Conservation (phyloP, 1,140 invertebrate genomes). For the Ips nitidus region DNA sequence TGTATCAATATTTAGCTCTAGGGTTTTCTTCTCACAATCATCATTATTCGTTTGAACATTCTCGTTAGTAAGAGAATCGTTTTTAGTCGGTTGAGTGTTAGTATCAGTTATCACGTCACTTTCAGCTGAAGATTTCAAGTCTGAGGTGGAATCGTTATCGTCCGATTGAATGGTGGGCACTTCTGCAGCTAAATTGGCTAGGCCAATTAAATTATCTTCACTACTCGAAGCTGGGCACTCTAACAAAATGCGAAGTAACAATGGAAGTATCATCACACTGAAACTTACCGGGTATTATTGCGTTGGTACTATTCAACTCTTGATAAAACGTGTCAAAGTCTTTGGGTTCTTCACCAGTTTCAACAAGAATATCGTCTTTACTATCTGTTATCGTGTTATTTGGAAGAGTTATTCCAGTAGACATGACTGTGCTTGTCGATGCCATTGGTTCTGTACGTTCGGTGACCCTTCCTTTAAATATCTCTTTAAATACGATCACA, state of each 20-base stretch:
- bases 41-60: too few species aligned
- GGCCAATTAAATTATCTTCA: neutral
- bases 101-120: too few species aligned
- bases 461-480: slow-evolving; percentile 31
- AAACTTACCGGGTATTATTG: neutral
- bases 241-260: neutral
- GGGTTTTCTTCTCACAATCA: too few species aligned
- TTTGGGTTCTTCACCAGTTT: slow-evolving; percentile 2
- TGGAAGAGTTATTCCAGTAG: too few species aligned
- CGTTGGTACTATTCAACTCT: slow-evolving; percentile 14
- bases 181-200: neutral
- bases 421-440: neutral
- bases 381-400: slow-evolving; percentile 1
- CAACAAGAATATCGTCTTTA: neutral
- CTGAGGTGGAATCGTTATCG: too few species aligned
- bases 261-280: neutral
- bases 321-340: slow-evolving; percentile 28
- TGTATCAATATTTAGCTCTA: too few species aligned
- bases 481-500: neutral
- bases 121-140: too few species aligned
- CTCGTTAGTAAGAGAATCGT: too few species aligned
- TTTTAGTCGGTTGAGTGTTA: too few species aligned
- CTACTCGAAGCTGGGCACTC: neutral
- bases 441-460: slow-evolving; percentile 29
- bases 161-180: too few species aligned